Evolutionary conservation across 2,113 vertebrate genomes (phyloP).

Genomic region (Zapornia atra): DNA sequence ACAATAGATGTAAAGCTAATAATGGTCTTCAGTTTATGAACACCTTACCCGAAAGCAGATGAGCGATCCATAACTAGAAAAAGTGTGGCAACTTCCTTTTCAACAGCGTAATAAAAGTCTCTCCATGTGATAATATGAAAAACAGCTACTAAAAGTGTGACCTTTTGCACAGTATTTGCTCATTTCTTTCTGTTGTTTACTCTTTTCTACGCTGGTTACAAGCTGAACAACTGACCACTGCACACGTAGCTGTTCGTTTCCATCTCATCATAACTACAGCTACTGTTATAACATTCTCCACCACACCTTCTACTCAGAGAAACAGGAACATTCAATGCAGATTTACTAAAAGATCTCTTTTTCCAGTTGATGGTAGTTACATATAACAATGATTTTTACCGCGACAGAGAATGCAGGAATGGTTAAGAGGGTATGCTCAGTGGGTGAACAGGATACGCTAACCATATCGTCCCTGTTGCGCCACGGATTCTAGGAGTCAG

Average conservation of each 20-base stretch:
- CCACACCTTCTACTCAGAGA: not conserved
- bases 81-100: not conserved
- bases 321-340: constrained; percentile 17
- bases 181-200: not conserved
- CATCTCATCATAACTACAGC: not conserved
- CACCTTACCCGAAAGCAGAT: constrained; percentile 26
- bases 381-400: not conserved
- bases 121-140: not conserved
- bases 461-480: not conserved
- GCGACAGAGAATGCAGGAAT: not conserved
- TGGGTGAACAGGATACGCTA: constrained; percentile 16
- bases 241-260: not conserved
- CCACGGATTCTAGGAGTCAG: constrained; percentile 53
- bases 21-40: constrained; percentile 28
- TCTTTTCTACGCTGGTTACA: not conserved
- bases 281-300: not conserved
- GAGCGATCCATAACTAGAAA: not conserved
- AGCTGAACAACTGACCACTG: not conserved
- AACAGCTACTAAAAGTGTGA: not conserved
- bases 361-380: constrained; percentile 37
- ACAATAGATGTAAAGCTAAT: constrained; percentile 56
- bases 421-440: not conserved
- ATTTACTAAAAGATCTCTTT: constrained; percentile 23
- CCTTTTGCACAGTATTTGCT: not conserved
- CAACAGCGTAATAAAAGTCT: not conserved